Conservation (phyloP, 1,140 invertebrate species). For the Carcinoscorpius rotundicauda region DNA sequence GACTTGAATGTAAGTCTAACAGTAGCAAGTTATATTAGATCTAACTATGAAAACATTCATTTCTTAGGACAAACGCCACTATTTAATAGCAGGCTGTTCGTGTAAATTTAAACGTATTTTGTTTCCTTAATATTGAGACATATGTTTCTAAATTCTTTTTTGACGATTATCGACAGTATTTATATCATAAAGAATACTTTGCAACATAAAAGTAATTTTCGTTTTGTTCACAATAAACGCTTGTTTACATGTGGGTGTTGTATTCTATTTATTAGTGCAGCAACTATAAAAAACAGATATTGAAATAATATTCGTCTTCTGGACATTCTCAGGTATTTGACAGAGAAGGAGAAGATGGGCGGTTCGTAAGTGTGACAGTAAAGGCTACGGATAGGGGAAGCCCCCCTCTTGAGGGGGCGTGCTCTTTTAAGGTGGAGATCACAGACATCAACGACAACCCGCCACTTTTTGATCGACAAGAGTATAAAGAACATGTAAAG, state of each 20-base stretch:
- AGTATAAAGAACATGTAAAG: constrained; percentile 93
- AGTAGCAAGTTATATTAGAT: too few relatives aligned
- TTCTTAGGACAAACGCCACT: too few relatives aligned
- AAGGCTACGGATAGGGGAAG: constrained; percentile 95
- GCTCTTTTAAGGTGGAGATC: constrained; percentile 87
- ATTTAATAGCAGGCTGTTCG: too few relatives aligned
- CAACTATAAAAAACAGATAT: not conserved
- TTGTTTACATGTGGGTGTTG: not conserved
- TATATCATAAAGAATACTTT: too few relatives aligned
- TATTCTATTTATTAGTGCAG: constrained; percentile 17
- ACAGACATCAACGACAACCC: constrained; percentile 89
- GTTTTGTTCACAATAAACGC: not conserved
- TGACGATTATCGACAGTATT: too few relatives aligned
- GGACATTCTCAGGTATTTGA: constrained; percentile 58
- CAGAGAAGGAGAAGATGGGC: constrained; percentile 86
- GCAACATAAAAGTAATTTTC: too few relatives aligned
- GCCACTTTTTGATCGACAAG: constrained; percentile 85
- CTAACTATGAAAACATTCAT: too few relatives aligned
- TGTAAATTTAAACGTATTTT: too few relatives aligned
- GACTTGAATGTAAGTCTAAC: too few relatives aligned
- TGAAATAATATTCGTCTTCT: not conserved
- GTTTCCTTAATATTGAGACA: too few relatives aligned
- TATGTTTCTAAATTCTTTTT: too few relatives aligned
- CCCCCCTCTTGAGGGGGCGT: constrained; percentile 84
- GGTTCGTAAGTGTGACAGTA: constrained; percentile 88